These are phyloP conservation scores for Rhynchonema sp. DNA, from an alignment of 2,888 invertebrate species.

Conservation along the genomic window DNA sequence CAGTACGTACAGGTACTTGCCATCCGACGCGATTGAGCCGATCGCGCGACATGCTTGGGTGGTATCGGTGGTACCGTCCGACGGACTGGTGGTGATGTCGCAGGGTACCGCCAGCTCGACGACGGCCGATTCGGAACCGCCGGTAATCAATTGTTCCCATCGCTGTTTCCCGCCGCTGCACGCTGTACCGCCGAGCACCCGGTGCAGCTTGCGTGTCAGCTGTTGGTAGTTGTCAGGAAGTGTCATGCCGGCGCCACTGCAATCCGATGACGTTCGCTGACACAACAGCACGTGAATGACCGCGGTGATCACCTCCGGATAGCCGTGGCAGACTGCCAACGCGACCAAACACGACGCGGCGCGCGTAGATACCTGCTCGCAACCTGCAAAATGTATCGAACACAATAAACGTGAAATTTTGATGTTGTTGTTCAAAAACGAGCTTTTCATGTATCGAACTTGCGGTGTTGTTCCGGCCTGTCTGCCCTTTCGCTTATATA, in stretches of 20 bases:
- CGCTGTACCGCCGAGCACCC: neutral
- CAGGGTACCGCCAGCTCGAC: neutral
- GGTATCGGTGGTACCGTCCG: neutral
- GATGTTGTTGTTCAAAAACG: no score
- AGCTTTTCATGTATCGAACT: no score
- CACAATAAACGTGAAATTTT: no score
- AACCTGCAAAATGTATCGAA: neutral
- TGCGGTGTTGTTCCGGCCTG: no score
- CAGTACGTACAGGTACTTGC: slow-evolving; percentile 67
- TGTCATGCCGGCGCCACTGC: neutral
- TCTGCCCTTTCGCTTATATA: no score
- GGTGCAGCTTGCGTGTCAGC: no score
- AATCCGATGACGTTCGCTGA: neutral
- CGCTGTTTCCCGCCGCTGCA: neutral
- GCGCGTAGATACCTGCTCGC: neutral
- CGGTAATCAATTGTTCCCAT: no score
- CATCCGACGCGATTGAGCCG: slow-evolving; percentile 56
- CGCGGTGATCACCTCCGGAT: neutral
- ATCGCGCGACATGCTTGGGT: neutral
- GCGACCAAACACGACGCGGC: neutral
- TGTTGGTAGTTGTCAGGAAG: neutral
- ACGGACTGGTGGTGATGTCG: neutral
- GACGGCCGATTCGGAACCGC: neutral
- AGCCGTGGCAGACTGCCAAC: neutral
- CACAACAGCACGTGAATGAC: neutral